Base-by-base conservation (phyloP, 2,888 invertebrate genomes). In the Phortica magna region DNA sequence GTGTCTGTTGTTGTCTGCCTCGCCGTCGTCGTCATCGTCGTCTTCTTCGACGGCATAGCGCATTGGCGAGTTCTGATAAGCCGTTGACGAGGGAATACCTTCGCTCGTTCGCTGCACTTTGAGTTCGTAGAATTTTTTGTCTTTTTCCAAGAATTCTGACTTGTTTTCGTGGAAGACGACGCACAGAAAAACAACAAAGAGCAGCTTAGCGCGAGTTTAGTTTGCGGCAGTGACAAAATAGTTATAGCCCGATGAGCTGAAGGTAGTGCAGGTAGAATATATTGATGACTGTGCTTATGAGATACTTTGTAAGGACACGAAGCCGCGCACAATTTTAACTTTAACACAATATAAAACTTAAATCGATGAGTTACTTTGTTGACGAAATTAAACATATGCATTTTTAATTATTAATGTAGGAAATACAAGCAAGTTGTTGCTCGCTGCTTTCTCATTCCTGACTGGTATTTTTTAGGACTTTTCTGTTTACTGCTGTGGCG, bases 61-160 rank as follows among this genome's bases (percentile, higher is more conserved):
- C 83, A 85, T 87, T 85, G 82, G 82, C 88, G 84, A 87, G 87
- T 87, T 83, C 78, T 87, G 88, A 88, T 88, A 88, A 88, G 75
- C 78, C 77, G 73, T 9, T 81, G 85, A 83, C 87, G 84, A 90
- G 90, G 90, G 90, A 90, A 90, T 90, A 90, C 90, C 90, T 89
- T 84, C 43, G 67, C 41, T 70, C 77, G 73, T 64, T 75, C 41
- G 9, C 12, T 31, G 43, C 73, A 74, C 55, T 74, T 76, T 76
- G 73, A 70, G 74, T 91, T 90, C 91, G 83, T 83, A 86, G 90
- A 91, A 91, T 89, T 89, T 89, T 77, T 83, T 84, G 85, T 83
- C 83, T 82, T 89, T 90, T 90, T 90, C 90, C 89, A 89, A 88
- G 91, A 91, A 91, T 83, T 84, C 79, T 67, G 77, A 76, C 75